Percentiles rank a stretch among this genome's conserved stretches.
Evolutionary conservation across 2,888 invertebrate species (phyloP).

Genomic region (Tipula helvola): DNA sequence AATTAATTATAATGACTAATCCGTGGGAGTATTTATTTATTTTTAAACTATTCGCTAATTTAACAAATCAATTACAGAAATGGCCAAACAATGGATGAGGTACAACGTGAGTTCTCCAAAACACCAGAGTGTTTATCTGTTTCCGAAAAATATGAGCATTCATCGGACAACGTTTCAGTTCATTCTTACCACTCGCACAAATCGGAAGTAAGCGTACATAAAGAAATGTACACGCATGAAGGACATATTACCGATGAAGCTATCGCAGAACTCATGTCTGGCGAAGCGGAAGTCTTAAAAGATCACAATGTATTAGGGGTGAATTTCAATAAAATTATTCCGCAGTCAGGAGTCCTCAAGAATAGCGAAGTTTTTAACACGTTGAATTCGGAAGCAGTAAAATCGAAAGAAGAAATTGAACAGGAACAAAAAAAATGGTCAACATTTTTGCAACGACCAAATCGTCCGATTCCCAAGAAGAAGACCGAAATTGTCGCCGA

Average conservation of each 20-base stretch:
- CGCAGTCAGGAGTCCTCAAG: conserved; percentile 48
- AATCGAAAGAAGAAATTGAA: conserved; percentile 39
- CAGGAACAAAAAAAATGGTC: conserved; percentile 52
- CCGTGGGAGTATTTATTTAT: background rate
- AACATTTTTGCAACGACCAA: conserved; percentile 63
- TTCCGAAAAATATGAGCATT: background rate
- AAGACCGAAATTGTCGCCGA: conserved; percentile 23
- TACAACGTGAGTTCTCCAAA: background rate
- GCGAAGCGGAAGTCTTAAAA: conserved; percentile 52
- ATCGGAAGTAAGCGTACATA: background rate
- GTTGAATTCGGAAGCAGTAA: conserved; percentile 43
- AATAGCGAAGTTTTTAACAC: conserved; percentile 55
- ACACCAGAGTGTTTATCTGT: background rate
- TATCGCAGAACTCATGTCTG: conserved; percentile 53
- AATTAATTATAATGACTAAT: background rate
- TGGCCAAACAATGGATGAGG: background rate
- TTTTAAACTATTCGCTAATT: background rate
- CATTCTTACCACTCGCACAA: conserved; percentile 19
- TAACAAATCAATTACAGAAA: background rate
- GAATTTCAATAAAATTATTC: conserved; percentile 56
- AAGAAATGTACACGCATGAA: background rate
- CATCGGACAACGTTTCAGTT: background rate
- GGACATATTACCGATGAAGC: conserved; percentile 45
- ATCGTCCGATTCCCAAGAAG: conserved; percentile 47
- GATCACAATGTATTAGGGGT: conserved; percentile 49